phyloP scores from a whole-genome alignment of 2,797 vertebrate genomes.

The Heliangelus exortis region DNA sequence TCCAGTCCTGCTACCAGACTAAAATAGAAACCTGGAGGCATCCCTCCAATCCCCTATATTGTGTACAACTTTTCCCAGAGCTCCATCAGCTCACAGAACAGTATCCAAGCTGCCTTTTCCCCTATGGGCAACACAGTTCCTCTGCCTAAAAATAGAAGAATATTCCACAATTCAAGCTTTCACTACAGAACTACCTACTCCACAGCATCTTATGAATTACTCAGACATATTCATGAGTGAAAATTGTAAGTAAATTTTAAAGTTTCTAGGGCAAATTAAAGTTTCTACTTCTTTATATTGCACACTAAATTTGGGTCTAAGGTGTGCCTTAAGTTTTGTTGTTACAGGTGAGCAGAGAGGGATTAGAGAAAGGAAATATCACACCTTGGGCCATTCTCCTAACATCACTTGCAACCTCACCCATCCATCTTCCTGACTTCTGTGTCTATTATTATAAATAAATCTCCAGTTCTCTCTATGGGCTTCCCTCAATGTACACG shows the following conservation, averaged over 20 bases:
- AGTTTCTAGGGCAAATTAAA: neutral
- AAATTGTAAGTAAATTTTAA: neutral
- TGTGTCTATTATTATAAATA: neutral
- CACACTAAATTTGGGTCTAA: neutral
- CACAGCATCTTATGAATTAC: neutral
- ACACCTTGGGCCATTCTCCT: neutral
- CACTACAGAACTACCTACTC: neutral
- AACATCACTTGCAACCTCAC: neutral
- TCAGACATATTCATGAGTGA: neutral
- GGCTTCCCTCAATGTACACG: neutral
- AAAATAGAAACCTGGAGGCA: neutral
- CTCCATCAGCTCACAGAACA: neutral
- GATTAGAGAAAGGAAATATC: neutral
- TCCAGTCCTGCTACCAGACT: neutral
- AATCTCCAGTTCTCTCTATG: neutral
- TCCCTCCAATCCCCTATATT: rapidly evolving
- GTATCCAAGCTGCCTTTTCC: neutral
- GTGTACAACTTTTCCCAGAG: rapidly evolving
- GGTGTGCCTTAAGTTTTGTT: neutral
- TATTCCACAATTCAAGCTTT: neutral
- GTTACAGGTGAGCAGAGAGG: rapidly evolving
- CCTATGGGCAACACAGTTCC: neutral
- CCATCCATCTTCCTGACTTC: neutral
- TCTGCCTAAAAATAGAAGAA: neutral
- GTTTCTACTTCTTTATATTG: neutral